phyloP scores from a whole-genome alignment of 2,113 vertebrate species.

The Pluvianellus socialis region DNA sequence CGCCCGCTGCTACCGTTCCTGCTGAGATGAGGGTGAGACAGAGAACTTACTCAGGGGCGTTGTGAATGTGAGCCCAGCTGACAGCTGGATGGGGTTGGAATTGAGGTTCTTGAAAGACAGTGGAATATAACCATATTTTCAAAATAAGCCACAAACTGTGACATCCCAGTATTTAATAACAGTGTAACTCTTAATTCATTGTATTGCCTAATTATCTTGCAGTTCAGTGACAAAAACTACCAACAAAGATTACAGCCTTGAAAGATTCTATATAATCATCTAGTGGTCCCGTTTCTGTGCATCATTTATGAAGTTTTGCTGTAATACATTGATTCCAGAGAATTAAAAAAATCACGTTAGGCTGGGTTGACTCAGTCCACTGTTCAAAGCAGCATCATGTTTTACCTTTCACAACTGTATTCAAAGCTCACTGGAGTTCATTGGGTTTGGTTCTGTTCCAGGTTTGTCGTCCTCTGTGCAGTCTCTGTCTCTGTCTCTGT shows the following conservation, averaged over 20 bases:
- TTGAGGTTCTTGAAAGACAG: background rate
- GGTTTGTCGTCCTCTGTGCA: slow-evolving; percentile 82
- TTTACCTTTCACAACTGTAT: background rate
- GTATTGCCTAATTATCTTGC: background rate
- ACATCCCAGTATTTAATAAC: background rate
- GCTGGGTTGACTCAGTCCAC: background rate
- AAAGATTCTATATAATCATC: background rate
- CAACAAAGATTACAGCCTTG: background rate
- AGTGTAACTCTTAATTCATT: background rate
- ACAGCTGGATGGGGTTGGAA: background rate
- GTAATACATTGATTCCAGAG: background rate
- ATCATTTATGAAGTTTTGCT: background rate
- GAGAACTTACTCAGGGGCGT: background rate
- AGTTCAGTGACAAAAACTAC: background rate
- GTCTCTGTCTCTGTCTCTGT: slow-evolving; percentile 83
- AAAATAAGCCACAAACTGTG: background rate
- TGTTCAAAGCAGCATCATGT: background rate
- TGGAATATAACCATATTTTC: background rate
- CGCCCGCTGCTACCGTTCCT: background rate
- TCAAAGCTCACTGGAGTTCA: background rate
- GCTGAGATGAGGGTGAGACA: background rate
- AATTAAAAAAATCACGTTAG: background rate
- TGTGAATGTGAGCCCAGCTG: background rate
- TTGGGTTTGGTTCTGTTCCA: slow-evolving; percentile 37
- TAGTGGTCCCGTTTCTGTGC: background rate